phyloP scores from a whole-genome alignment of 1,140 invertebrate genomes.

The Samia ricini region DNA sequence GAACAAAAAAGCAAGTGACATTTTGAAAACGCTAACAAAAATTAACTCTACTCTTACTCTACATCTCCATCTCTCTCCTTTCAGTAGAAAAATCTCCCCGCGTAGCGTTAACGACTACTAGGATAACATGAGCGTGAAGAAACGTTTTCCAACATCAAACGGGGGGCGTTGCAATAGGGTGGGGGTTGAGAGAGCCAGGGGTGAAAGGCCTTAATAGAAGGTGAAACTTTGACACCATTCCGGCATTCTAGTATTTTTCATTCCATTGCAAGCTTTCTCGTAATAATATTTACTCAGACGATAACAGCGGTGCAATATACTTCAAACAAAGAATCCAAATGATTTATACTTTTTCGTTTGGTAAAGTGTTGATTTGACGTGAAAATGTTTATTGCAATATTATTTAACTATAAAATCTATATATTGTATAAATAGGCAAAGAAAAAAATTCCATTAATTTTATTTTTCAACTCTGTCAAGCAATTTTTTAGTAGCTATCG shows the following conservation, averaged over 20 bases:
- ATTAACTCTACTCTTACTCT: too few relatives aligned
- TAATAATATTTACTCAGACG: neutral
- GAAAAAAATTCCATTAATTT: too few relatives aligned
- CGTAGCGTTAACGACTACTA: conserved; percentile 38
- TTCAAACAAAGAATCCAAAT: neutral
- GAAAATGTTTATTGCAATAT: too few relatives aligned
- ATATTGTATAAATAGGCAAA: too few relatives aligned
- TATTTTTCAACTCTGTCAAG: too few relatives aligned
- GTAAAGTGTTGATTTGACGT: too few relatives aligned
- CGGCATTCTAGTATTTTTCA: neutral
- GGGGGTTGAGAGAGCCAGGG: neutral
- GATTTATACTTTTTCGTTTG: neutral
- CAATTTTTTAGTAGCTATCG: too few relatives aligned
- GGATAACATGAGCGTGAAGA: conserved; percentile 18
- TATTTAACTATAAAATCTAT: too few relatives aligned
- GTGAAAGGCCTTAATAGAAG: conserved; percentile 8
- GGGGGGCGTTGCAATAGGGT: neutral
- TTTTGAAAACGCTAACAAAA: too few relatives aligned
- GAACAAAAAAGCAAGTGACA: too few relatives aligned
- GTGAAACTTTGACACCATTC: neutral
- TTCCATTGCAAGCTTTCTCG: neutral
- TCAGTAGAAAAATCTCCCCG: conserved; percentile 50
- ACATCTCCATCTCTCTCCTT: conserved; percentile 11
- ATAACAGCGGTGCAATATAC: neutral
- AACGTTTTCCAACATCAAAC: neutral